Percentiles rank a stretch among this genome's conserved stretches.
Conservation (phyloP, 2,113 vertebrate species). For the Crypturellus undulatus region DNA sequence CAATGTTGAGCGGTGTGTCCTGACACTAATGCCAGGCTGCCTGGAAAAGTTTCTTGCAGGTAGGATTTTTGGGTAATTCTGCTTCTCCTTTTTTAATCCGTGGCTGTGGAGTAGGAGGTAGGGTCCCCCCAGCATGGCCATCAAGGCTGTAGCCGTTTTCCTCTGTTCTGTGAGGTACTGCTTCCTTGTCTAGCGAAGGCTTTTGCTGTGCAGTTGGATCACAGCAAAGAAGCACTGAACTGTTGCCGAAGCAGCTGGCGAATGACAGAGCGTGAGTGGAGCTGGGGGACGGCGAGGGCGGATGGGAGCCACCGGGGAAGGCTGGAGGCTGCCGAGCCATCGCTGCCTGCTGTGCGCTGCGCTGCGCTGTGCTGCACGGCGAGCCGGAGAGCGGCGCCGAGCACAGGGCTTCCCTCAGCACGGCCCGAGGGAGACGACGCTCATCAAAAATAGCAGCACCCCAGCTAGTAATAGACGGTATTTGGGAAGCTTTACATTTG, state of each 20-base stretch:
- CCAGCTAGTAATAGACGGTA: neutral
- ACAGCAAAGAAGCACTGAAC: constrained; percentile 3
- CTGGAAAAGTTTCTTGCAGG: neutral
- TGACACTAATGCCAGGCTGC: neutral
- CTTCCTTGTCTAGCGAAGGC: neutral
- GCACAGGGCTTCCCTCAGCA: neutral
- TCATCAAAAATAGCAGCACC: neutral
- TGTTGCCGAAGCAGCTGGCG: constrained; percentile 42
- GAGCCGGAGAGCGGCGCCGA: neutral
- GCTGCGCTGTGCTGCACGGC: neutral
- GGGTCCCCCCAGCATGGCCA: neutral
- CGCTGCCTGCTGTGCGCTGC: neutral
- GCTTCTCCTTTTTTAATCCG: neutral
- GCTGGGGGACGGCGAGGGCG: neutral
- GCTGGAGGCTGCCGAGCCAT: neutral
- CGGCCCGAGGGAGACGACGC: neutral
- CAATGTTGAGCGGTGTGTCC: neutral
- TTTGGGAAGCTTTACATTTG: neutral
- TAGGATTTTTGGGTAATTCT: neutral
- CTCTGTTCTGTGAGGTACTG: neutral
- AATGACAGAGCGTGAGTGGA: neutral
- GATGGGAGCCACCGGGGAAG: neutral
- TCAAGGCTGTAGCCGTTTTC: neutral
- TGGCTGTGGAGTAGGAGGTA: neutral
- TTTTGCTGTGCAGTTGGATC: neutral